phyloP scores from a whole-genome alignment of 2,113 vertebrate species.

The Caloenas nicobarica region DNA sequence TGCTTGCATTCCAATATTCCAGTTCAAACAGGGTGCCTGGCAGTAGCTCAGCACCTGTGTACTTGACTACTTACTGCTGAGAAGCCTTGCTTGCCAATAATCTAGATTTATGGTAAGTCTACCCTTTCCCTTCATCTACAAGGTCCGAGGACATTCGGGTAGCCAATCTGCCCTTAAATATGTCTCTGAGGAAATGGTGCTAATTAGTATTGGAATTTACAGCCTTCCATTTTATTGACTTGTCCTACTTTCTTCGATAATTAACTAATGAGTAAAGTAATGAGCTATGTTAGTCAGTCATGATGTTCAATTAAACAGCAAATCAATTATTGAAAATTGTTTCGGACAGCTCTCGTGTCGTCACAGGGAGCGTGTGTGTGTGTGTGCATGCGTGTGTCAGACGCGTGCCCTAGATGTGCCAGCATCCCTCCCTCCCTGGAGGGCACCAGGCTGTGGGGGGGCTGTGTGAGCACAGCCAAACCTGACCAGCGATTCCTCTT shows the following conservation, averaged over 20 bases:
- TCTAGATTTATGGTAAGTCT: conserved; percentile 75
- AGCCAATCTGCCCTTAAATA: conserved; percentile 99
- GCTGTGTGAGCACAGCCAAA: neutral
- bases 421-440: neutral
- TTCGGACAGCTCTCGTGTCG: conserved; percentile 82
- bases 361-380: conserved; percentile 45
- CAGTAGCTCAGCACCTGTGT: neutral
- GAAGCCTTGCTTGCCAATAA: conserved; percentile 3
- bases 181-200: conserved; percentile 97
- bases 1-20: neutral
- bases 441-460: neutral
- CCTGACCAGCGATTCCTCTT: neutral
- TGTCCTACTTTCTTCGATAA: conserved; percentile 99
- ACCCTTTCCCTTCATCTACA: conserved; percentile 80
- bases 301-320: conserved; percentile 99
- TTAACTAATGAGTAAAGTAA: conserved; percentile 99
- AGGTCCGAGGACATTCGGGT: conserved; percentile 92
- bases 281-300: conserved; percentile 99
- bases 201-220: conserved; percentile 99
- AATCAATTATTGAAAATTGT: conserved; percentile 99
- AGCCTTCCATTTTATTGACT: conserved; percentile 99
- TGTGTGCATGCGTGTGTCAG: neutral
- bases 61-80: conserved; percentile 24
- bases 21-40: neutral
- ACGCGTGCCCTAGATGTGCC: neutral